These are phyloP conservation scores for Thereva nobilitata DNA, from an alignment of 2,888 invertebrate genomes.

Conservation along the genomic window DNA sequence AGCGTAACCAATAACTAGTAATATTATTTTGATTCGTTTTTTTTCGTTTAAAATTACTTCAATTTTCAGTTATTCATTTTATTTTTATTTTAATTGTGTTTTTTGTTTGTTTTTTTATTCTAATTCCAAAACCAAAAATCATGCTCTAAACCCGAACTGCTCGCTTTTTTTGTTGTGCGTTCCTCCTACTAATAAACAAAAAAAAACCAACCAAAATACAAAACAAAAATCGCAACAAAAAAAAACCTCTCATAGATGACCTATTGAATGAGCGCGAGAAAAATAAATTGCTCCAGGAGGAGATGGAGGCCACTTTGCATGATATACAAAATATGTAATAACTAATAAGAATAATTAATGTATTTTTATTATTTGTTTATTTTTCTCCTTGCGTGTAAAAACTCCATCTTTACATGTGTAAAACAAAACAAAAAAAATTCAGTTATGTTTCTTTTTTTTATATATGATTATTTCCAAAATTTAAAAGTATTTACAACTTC, in stretches of 20 bases:
- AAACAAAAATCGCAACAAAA: slow-evolving; percentile 4
- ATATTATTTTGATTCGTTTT: slow-evolving; percentile 1
- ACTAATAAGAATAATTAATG: slow-evolving; percentile 39
- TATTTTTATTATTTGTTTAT: slow-evolving; percentile 22
- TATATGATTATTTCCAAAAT: background rate
- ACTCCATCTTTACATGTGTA: slow-evolving; percentile 25
- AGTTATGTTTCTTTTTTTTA: background rate
- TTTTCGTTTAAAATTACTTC: background rate
- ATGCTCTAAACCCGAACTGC: slow-evolving; percentile 17
- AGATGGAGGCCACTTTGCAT: slow-evolving; percentile 98
- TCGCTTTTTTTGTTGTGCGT: slow-evolving; percentile 13
- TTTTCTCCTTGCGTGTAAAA: slow-evolving; percentile 26
- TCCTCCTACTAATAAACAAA: slow-evolving; percentile 35
- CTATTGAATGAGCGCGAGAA: slow-evolving; percentile 92
- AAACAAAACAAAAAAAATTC: slow-evolving; percentile 2
- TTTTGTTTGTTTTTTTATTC: slow-evolving; percentile 46
- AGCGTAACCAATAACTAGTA: too few species aligned
- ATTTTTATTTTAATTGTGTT: slow-evolving; percentile 21
- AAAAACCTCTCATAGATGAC: slow-evolving; percentile 75
- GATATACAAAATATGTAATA: slow-evolving; percentile 98
- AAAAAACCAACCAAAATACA: slow-evolving; percentile 18
- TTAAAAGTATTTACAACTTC: background rate
- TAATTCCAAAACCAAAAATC: slow-evolving; percentile 19
- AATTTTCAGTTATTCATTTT: slow-evolving; percentile 8
- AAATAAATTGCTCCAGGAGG: slow-evolving; percentile 95